Conservation (phyloP, 2,797 vertebrate genomes). For the Myotis myotis region DNA sequence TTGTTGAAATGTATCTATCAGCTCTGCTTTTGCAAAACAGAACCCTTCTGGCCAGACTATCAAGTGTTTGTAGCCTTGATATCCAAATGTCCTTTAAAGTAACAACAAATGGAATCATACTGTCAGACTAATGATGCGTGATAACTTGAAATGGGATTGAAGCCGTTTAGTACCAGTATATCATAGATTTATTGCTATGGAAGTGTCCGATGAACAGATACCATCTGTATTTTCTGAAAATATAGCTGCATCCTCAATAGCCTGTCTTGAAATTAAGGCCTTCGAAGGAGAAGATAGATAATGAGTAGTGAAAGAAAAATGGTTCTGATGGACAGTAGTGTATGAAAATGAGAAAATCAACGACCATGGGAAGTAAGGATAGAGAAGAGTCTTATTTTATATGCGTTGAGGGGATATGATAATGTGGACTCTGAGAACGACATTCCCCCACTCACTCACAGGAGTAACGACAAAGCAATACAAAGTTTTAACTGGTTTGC, state of each 20-base stretch:
- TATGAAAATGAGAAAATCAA: conserved; percentile 1
- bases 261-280: neutral
- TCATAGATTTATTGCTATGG: neutral
- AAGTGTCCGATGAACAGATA: neutral
- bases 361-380: neutral
- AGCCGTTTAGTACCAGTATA: conserved; percentile 31
- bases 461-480: neutral
- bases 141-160: neutral
- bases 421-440: neutral
- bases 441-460: fast-evolving
- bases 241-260: neutral
- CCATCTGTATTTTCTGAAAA: conserved; percentile 22
- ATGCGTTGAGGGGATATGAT: neutral
- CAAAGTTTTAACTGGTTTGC: neutral
- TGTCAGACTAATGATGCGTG: neutral
- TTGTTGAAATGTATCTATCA: neutral
- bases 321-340: neutral
- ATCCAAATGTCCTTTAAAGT: neutral
- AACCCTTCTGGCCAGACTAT: neutral
- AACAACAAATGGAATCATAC: neutral
- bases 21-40: conserved; percentile 7
- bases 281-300: neutral
- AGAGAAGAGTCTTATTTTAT: neutral
- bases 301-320: neutral
- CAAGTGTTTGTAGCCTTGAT: neutral